phyloP scores from a whole-genome alignment of 2,797 vertebrate species.

The Chelonia mydas region DNA sequence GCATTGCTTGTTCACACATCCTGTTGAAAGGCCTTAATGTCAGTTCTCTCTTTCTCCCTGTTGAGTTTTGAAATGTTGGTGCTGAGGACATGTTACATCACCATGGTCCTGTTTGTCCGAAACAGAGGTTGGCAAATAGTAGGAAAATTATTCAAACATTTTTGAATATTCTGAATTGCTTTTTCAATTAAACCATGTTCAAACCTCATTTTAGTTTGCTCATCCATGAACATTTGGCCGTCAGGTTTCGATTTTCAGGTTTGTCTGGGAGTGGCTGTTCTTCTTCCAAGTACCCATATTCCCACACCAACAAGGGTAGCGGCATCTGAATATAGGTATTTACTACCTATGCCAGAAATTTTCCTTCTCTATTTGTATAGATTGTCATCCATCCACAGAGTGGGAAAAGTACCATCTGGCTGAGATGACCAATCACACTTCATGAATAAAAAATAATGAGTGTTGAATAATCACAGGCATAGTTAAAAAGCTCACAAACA shows the following conservation, averaged over 20 bases:
- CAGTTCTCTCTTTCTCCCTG: slow-evolving; percentile 51
- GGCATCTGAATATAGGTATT: not conserved
- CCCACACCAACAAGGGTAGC: not conserved
- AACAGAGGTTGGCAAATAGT: slow-evolving; percentile 54
- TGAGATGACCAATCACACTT: not conserved
- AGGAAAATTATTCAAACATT: not conserved
- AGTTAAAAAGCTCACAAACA: slow-evolving; percentile 19
- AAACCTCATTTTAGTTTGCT: not conserved
- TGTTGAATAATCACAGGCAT: not conserved
- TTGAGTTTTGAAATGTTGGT: slow-evolving; percentile 44
- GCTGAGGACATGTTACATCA: slow-evolving; percentile 54
- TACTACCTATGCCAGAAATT: not conserved
- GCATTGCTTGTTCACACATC: slow-evolving; percentile 48
- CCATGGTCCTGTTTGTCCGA: slow-evolving; percentile 38
- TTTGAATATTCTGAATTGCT: slow-evolving; percentile 47
- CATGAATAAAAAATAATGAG: not conserved
- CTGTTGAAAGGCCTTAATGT: slow-evolving; percentile 31
- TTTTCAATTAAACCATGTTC: slow-evolving; percentile 34
- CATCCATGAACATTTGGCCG: not conserved
- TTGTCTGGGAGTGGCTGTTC: not conserved
- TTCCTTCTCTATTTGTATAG: not conserved
- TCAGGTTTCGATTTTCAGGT: not conserved
- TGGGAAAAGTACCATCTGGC: not conserved
- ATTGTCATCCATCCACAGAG: not conserved
- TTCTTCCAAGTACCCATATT: not conserved